These are phyloP conservation scores for Limnephilus auricula DNA, from an alignment of 2,888 invertebrate species.

Conservation along the genomic window DNA sequence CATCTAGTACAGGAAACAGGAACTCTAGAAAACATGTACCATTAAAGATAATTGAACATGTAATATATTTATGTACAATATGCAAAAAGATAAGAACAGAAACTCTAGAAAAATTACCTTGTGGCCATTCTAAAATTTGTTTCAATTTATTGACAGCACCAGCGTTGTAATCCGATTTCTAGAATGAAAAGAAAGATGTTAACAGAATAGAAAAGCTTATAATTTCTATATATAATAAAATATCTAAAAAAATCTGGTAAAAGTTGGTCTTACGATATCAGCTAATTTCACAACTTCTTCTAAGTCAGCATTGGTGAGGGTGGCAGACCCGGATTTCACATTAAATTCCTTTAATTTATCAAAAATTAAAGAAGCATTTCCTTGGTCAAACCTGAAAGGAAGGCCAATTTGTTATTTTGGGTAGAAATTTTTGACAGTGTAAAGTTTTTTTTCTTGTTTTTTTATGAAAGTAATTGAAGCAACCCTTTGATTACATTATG, in stretches of 20 bases:
- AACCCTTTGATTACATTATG: background rate
- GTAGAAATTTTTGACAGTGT: background rate
- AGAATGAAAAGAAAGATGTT: slow-evolving; percentile 68
- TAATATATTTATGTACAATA: background rate
- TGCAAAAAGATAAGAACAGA: background rate
- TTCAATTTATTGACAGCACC: slow-evolving; percentile 79
- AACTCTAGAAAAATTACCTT: slow-evolving; percentile 82
- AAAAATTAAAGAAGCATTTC: slow-evolving; percentile 85
- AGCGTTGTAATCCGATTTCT: slow-evolving; percentile 72
- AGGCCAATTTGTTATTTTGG: slow-evolving; percentile 66
- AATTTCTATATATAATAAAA: background rate
- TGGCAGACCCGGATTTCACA: slow-evolving; percentile 77
- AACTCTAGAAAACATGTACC: slow-evolving; percentile 77
- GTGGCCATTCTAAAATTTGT: slow-evolving; percentile 84
- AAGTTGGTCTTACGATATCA: slow-evolving; percentile 71
- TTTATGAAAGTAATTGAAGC: background rate
- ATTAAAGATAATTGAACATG: background rate
- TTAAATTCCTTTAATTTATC: slow-evolving; percentile 88
- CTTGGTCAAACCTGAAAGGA: slow-evolving; percentile 87
- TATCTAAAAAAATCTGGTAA: slow-evolving; percentile 55
- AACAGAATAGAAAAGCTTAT: slow-evolving; percentile 61
- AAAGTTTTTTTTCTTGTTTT: too few species aligned
- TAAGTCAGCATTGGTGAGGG: slow-evolving; percentile 78
- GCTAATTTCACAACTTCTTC: slow-evolving; percentile 82
- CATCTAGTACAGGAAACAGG: slow-evolving; percentile 93